Conservation (phyloP, 2,797 vertebrate species). For the Eulemur rubriventer region DNA sequence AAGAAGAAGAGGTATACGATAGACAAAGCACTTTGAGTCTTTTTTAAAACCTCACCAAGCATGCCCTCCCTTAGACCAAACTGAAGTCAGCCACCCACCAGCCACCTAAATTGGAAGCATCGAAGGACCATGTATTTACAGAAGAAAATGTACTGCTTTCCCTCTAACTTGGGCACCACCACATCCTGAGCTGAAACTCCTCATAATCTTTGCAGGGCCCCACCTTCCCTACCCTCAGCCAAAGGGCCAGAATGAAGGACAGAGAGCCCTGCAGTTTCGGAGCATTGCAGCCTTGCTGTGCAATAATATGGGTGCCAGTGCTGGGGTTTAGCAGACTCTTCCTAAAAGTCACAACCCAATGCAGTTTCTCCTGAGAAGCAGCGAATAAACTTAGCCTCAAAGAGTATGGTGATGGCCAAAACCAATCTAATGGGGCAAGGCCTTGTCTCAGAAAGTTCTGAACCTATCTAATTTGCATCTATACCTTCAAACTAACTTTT, state of each 20-base stretch:
- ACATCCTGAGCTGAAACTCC: background rate
- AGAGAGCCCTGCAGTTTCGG: background rate
- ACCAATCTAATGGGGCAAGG: background rate
- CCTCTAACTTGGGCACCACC: background rate
- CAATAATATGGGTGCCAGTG: background rate
- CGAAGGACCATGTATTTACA: background rate
- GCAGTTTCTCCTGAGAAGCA: background rate
- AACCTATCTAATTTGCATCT: slow-evolving; percentile 9
- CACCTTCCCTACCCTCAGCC: background rate
- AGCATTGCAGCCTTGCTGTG: background rate
- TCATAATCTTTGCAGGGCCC: background rate
- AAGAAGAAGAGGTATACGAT: background rate
- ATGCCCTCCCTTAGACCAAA: background rate
- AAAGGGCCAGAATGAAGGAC: background rate
- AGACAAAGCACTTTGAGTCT: background rate
- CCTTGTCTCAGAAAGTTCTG: background rate
- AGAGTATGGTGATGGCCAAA: background rate
- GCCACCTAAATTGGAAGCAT: background rate
- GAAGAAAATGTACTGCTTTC: background rate
- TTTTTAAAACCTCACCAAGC: background rate
- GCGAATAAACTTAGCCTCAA: background rate
- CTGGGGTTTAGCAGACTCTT: background rate
- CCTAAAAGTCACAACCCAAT: background rate
- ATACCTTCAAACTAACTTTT: background rate
- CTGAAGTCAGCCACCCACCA: background rate